Conservation (phyloP, 2,797 vertebrate species). For the Australoheros facetus region DNA sequence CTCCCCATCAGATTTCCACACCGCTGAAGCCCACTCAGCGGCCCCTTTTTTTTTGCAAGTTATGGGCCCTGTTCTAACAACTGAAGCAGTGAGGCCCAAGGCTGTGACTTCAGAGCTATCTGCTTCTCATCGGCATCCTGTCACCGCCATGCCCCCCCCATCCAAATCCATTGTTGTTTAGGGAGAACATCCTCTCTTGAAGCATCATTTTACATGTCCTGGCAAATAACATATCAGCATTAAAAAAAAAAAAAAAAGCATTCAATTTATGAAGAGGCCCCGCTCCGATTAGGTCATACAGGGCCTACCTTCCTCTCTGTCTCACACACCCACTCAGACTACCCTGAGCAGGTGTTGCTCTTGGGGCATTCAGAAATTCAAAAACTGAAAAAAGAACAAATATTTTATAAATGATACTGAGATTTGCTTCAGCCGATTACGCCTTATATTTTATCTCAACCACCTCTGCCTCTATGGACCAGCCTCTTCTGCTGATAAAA, state of each 20-base stretch:
- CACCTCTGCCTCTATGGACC: neutral
- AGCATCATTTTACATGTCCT: neutral
- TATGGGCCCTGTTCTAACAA: no score
- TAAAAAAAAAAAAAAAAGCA: neutral
- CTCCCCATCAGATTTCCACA: no score
- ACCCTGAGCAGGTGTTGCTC: neutral
- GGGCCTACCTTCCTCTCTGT: neutral
- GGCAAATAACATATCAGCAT: neutral
- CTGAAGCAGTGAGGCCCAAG: no score
- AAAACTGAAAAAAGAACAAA: neutral
- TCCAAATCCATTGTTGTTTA: neutral
- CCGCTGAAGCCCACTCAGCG: no score
- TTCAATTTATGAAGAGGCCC: neutral
- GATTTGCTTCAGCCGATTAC: neutral
- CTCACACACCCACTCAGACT: no score
- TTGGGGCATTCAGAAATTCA: neutral
- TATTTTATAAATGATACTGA: neutral
- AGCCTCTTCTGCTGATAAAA: neutral
- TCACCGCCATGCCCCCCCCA: neutral
- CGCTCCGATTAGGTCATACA: no score
- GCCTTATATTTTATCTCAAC: neutral
- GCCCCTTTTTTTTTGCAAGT: no score
- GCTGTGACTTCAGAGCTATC: no score
- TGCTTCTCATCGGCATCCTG: neutral
- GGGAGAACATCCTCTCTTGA: neutral